phyloP scores from a whole-genome alignment of 2,888 invertebrate genomes.

The Dioctria linearis region DNA sequence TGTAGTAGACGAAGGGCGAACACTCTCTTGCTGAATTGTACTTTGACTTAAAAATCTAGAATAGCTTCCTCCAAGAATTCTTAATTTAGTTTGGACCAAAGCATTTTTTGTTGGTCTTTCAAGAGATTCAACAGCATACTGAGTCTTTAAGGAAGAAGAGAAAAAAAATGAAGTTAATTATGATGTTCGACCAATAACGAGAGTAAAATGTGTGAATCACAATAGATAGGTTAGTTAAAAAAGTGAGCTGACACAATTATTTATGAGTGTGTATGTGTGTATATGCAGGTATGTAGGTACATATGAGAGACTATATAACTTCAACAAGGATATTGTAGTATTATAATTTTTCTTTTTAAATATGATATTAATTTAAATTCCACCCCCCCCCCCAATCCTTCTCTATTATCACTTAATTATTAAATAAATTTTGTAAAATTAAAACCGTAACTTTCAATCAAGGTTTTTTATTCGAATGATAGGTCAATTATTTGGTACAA shows the following conservation, averaged over 20 bases:
- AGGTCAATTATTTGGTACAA: too few relatives aligned
- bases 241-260: too few relatives aligned
- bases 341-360: too few relatives aligned
- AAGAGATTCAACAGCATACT: conserved; percentile 47
- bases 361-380: too few relatives aligned
- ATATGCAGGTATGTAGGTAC: not conserved
- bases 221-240: too few relatives aligned
- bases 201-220: not conserved
- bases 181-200: not conserved
- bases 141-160: conserved; percentile 60
- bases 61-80: conserved; percentile 15
- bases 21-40: not conserved
- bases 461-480: too few relatives aligned
- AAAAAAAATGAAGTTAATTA: conserved; percentile 55
- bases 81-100: conserved; percentile 32
- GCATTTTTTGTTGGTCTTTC: conserved; percentile 22
- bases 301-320: not conserved
- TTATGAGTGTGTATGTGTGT: too few relatives aligned
- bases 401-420: too few relatives aligned
- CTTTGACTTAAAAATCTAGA: conserved; percentile 20
- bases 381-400: too few relatives aligned
- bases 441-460: too few relatives aligned
- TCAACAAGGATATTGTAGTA: not conserved
- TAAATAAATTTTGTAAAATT: too few relatives aligned
- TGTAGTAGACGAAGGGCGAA: conserved; percentile 13